Percentiles rank a stretch among this genome's conserved stretches.
phyloP scores from a whole-genome alignment of 1,140 invertebrate species.

The Aphaenogaster floridana region DNA sequence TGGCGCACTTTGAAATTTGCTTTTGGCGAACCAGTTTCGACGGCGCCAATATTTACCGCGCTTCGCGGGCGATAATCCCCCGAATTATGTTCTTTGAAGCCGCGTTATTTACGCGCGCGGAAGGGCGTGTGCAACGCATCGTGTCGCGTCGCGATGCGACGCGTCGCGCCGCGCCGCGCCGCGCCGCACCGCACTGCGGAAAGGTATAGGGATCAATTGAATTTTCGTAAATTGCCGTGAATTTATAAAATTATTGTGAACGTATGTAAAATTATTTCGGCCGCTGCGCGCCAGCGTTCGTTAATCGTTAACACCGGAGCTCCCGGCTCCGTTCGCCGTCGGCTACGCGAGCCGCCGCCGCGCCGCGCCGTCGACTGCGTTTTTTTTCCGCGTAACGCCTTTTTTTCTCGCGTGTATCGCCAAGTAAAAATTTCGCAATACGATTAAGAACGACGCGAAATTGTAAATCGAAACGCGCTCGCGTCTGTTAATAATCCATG shows the following conservation, averaged over 20 bases:
- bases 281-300: constrained; percentile 52
- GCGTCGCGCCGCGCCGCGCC: constrained; percentile 21
- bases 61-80: constrained; percentile 75
- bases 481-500: constrained; percentile 61
- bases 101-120: constrained; percentile 69
- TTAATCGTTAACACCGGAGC: constrained; percentile 59
- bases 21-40: constrained; percentile 75
- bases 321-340: background rate
- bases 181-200: constrained; percentile 52
- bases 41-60: constrained; percentile 74
- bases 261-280: constrained; percentile 65
- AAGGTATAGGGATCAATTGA: constrained; percentile 68
- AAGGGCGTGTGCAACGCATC: constrained; percentile 63
- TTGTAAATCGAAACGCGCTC: constrained; percentile 37
- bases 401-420: background rate
- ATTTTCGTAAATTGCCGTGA: constrained; percentile 69
- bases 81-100: constrained; percentile 78
- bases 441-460: constrained; percentile 45
- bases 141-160: constrained; percentile 52
- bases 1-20: constrained; percentile 75
- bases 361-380: constrained; percentile 1
- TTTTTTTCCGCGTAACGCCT: background rate
- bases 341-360: constrained; percentile 15
- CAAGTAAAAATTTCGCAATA: constrained; percentile 30
- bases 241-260: constrained; percentile 73